phyloP scores from a whole-genome alignment of 2,113 vertebrate species.

The Ciconia maguari region DNA sequence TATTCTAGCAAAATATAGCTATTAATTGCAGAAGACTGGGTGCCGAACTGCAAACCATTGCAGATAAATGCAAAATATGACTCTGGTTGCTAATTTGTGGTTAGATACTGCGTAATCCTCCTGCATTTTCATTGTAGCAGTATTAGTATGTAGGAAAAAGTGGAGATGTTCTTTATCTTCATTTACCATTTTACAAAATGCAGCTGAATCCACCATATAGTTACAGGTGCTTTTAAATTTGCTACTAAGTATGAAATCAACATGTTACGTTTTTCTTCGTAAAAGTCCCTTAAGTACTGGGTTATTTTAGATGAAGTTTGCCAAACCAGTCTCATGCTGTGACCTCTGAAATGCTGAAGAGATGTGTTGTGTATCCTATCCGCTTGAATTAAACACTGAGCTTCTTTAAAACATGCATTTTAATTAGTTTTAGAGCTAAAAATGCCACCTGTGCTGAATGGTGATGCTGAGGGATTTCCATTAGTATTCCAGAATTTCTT shows the following conservation, averaged over 20 bases:
- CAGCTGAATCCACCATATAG: not conserved
- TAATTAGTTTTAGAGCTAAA: conserved; percentile 46
- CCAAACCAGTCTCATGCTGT: conserved; percentile 36
- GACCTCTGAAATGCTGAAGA: conserved; percentile 38
- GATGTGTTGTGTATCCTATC: conserved; percentile 22
- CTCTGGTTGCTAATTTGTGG: not conserved
- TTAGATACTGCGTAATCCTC: not conserved
- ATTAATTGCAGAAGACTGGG: not conserved
- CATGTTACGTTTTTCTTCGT: not conserved
- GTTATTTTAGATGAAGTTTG: conserved; percentile 29
- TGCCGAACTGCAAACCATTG: not conserved
- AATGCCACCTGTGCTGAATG: conserved; percentile 50
- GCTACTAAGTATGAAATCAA: not conserved
- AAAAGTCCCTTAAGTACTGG: not conserved
- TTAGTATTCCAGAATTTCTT: conserved; percentile 51
- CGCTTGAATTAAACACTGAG: not conserved
- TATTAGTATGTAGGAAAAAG: not conserved
- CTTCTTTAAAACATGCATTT: conserved; percentile 43
- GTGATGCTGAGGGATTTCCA: conserved; percentile 42
- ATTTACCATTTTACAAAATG: not conserved
- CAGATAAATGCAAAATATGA: not conserved
- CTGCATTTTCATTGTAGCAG: not conserved
- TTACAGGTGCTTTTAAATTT: not conserved
- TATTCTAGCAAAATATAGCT: not conserved
- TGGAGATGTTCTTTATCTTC: not conserved